Evolutionary conservation across 2,113 vertebrate species (phyloP).

Genomic region (Lontra canadensis): DNA sequence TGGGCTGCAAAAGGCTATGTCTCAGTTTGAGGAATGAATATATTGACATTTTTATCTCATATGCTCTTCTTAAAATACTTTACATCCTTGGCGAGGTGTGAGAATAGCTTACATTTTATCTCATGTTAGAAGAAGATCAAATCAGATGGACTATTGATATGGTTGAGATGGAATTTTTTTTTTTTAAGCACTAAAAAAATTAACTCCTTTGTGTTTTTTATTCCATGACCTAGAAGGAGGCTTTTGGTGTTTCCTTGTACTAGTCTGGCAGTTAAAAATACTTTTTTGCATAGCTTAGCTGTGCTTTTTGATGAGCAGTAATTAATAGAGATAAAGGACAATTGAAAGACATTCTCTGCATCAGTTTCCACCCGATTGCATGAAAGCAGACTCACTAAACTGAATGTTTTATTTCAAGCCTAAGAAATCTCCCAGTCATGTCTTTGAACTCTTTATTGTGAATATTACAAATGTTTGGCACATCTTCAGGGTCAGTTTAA

Average conservation of each 20-base stretch:
- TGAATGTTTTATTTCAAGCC: conserved; percentile 78
- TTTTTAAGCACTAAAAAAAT: background rate
- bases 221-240: background rate
- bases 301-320: conserved; percentile 66
- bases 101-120: background rate
- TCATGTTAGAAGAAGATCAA: background rate
- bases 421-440: conserved; percentile 75
- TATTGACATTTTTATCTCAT: background rate
- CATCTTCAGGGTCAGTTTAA: conserved; percentile 84
- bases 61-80: background rate
- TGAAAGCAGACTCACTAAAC: conserved; percentile 77
- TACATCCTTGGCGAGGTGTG: background rate
- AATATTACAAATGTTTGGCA: conserved; percentile 84
- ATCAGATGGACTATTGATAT: background rate
- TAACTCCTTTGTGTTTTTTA: background rate
- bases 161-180: background rate
- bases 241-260: background rate
- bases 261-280: background rate
- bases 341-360: conserved; percentile 71
- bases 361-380: conserved; percentile 13
- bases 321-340: conserved; percentile 72
- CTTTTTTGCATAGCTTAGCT: background rate
- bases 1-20: background rate
- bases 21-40: background rate
- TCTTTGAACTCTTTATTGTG: conserved; percentile 81